Base-by-base conservation (phyloP, 2,888 invertebrate species). In the Synergus umbraculus region DNA sequence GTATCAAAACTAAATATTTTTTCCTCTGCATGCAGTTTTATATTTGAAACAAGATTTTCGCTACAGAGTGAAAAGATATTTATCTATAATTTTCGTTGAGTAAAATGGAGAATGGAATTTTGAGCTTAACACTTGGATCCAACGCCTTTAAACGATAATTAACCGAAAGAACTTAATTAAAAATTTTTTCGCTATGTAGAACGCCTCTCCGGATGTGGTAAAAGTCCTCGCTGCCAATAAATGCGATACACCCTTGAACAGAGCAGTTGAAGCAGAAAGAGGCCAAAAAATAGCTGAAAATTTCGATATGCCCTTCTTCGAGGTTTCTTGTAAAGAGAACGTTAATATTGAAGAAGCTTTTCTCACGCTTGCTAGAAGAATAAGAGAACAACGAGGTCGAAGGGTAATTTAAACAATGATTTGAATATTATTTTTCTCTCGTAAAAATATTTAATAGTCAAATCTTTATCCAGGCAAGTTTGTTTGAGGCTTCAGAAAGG, bases 231-330 rank as follows among this genome's bases (percentile, higher is more conserved):
- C 96, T 63, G 97, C 97, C 64, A 97, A 97, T 92, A 97, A 97
- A 94, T 96, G 96, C 90, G 97, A 97, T 90, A 95, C 95, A 64
- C 94, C 95, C 82, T 95, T 95, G 84, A 95, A 96, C 89, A 94
- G 97, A 88, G 95, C 96, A 88, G 96, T 97, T 8, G 96, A 96
- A 65, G 94, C 94, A 86, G 96, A 97, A 86, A 94, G 96, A 91
- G 97, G 97, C 65, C 95, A 96, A 93, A 97, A 97, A 96, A 96
- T 97, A 92, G 97, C 97, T 0, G 97, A 97, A 89, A 96, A 96
- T 90, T 97, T 97, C 88, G 97, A 97, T 87, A 96, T 97, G 95
- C 97, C 97, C 49, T 97, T 97, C 91, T 97, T 96, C 90, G 97
- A 97, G 93, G 97, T 97, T 15, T 97, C 97, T 13, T 97, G 97